Base-by-base conservation (phyloP, 2,888 invertebrate genomes). In the Netelia virgata region DNA sequence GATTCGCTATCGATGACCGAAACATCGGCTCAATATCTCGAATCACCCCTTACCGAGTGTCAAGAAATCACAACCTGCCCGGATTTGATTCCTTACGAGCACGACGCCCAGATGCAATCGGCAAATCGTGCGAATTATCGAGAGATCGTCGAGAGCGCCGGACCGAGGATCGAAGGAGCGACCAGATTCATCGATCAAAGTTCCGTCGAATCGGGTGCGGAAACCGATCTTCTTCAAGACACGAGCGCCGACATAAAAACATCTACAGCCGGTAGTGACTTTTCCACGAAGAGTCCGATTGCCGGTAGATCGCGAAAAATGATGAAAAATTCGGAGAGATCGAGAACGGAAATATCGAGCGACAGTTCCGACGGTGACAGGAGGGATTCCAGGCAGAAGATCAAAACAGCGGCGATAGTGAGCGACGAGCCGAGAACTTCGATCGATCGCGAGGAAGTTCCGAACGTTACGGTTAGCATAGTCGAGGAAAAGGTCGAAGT, bases 121-220 rank as follows among this genome's bases (percentile, higher is more conserved):
- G 77, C 69, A 1, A 41, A 53, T 57, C 83, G 73, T 14, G 55
- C 57, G 3, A 11, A 50, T 3, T 9, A 59, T 8, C 76, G 76
- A 16, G 84, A 84, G 28, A 14, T 50, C 10, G 41, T 47, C 5
- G 86, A 80, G 20, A 73, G 72, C 11, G 68, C 50, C n/a, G 87
- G 74, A 1, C 79, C 82, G 0, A 91, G 88, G 64, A 87, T 90
- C n/a, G 89, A 90, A 55, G 89, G 90, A 6, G 87, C 86, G 2
- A 91, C 91, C 0, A 90, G 88, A 82, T 93, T 92, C 59, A 93
- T 93, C 70, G 93, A 93, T 86, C 93, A 93, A 81, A 93, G 92
- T 83, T 92, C 92, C 6, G 88, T 91, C 1, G 93, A 93, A 78
- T 93, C 93, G 0, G 89, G 90, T 1, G 87, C 90, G 2, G 93